These are phyloP conservation scores for Agrypnia vestita DNA, from an alignment of 1,140 invertebrate species.

Conservation along the genomic window DNA sequence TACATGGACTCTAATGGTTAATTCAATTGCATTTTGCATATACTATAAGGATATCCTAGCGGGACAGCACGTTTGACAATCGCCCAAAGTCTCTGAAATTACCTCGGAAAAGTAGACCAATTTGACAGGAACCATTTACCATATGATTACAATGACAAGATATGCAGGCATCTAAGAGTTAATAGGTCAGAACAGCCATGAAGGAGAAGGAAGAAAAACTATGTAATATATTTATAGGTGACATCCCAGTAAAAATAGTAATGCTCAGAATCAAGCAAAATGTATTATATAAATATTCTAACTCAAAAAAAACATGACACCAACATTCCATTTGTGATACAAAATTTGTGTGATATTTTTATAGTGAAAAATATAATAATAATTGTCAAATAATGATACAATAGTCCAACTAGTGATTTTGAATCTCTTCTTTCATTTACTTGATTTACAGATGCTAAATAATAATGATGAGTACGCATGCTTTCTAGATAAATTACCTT, in stretches of 20 bases:
- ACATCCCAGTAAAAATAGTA: conserved; percentile 4
- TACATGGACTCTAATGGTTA: too few relatives aligned
- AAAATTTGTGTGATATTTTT: background rate
- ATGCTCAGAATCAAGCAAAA: background rate
- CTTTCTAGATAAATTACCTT: too few relatives aligned
- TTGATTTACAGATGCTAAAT: too few relatives aligned
- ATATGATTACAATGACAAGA: background rate
- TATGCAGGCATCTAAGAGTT: background rate
- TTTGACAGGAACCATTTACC: conserved; percentile 4
- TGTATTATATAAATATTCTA: conserved; percentile 1
- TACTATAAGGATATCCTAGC: too few relatives aligned
- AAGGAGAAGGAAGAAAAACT: background rate
- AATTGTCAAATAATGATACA: too few relatives aligned
- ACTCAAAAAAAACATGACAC: conserved; percentile 23
- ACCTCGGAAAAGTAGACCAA: background rate
- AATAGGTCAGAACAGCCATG: background rate
- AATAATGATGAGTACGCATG: too few relatives aligned
- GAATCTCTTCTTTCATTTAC: too few relatives aligned
- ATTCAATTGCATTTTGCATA: too few relatives aligned
- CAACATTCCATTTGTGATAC: conserved; percentile 44
- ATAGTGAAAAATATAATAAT: too few relatives aligned
- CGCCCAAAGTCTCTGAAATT: background rate
- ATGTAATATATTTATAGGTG: background rate
- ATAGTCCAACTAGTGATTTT: too few relatives aligned
- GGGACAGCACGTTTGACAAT: background rate